Evolutionary conservation across 2,113 vertebrate genomes (phyloP).

Genomic region (Rhinichthys klamathensis): DNA sequence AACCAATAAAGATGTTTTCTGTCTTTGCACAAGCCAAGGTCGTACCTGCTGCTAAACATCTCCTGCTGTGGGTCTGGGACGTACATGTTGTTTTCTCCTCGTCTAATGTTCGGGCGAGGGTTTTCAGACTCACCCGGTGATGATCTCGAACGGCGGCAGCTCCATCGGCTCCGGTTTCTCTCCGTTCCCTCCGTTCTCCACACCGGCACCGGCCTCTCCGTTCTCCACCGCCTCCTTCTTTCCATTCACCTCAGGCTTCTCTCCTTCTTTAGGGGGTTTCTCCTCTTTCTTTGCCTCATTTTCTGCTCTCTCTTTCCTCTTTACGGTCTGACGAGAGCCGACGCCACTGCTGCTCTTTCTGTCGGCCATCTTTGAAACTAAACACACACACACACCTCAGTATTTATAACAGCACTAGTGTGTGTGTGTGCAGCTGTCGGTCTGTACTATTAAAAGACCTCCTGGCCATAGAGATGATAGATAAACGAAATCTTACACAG

Average conservation of each 20-base stretch:
- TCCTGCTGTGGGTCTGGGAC: too few species aligned
- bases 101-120: background rate
- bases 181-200: background rate
- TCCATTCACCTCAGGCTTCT: conserved; percentile 30
- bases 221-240: background rate
- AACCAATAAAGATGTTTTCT: background rate
- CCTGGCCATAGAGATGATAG: conserved; percentile 2
- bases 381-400: background rate
- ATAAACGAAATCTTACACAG: background rate
- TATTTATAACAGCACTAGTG: conserved; percentile 48
- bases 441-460: conserved; percentile 36
- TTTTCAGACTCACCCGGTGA: conserved; percentile 81
- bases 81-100: background rate
- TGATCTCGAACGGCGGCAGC: conserved; percentile 90
- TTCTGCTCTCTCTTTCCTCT: conserved; percentile 42
- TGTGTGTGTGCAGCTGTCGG: conserved; percentile 15
- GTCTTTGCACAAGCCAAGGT: background rate
- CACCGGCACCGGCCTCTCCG: background rate
- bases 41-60: background rate
- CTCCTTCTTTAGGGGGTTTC: background rate
- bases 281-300: conserved; percentile 37
- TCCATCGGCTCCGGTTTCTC: conserved; percentile 70
- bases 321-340: conserved; percentile 12
- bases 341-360: conserved; percentile 35
- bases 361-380: conserved; percentile 32